phyloP scores from a whole-genome alignment of 2,797 vertebrate species.

The Pygocentrus nattereri region DNA sequence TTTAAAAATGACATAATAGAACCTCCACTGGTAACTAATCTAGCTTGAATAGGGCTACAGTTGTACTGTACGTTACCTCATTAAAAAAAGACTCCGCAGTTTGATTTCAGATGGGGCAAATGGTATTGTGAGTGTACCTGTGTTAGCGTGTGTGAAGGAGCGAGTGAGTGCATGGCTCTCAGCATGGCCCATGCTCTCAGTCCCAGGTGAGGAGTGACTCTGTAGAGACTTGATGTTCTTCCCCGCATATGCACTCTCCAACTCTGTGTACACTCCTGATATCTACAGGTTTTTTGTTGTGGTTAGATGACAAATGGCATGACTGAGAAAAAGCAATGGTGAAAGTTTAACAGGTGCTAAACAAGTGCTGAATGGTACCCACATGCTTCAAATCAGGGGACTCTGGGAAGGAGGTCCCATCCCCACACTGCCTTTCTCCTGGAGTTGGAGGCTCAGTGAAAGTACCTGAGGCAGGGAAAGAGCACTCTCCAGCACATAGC shows the following conservation, averaged over 20 bases:
- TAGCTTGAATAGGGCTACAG: neutral
- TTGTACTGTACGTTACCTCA: constrained; percentile 29
- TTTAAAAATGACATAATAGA: neutral
- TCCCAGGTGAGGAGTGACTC: constrained; percentile 78
- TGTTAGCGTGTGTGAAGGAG: constrained; percentile 78
- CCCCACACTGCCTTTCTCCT: constrained; percentile 95
- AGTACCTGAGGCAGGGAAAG: constrained; percentile 79
- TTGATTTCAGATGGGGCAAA: constrained; percentile 20
- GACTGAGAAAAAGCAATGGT: constrained; percentile 50
- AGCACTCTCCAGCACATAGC: constrained; percentile 64
- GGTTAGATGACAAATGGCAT: constrained; percentile 73
- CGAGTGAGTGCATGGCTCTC: constrained; percentile 79
- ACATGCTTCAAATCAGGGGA: constrained; percentile 95
- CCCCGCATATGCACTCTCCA: constrained; percentile 87
- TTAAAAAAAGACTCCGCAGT: constrained; percentile 12
- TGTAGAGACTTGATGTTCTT: constrained; percentile 79
- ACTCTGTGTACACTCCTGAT: constrained; percentile 93
- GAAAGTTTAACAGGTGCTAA: constrained; percentile 49
- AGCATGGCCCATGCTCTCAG: constrained; percentile 76
- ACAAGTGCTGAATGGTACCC: constrained; percentile 74
- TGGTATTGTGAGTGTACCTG: constrained; percentile 72
- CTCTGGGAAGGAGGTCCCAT: constrained; percentile 96
- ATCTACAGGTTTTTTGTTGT: constrained; percentile 83
- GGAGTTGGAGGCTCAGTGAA: constrained; percentile 85
- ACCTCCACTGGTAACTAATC: neutral